phyloP scores from a whole-genome alignment of 2,888 invertebrate species.

The Lasioglossum lativentre region DNA sequence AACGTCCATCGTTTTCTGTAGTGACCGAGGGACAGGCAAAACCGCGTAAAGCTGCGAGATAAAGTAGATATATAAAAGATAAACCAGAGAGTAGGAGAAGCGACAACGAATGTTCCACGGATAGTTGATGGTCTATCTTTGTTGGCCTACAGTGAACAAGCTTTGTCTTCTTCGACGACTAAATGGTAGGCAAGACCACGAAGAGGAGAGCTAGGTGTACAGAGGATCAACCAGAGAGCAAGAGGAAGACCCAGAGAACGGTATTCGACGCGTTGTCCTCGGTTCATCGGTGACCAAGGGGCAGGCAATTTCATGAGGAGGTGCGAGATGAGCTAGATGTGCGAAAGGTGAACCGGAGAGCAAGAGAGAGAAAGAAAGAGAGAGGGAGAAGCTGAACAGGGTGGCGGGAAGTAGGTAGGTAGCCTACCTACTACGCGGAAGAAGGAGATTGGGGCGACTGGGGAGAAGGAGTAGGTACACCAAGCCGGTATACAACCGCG shows the following conservation, averaged over 20 bases:
- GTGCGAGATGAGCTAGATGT: constrained; percentile 54
- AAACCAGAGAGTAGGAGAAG: not conserved
- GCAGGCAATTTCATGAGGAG: constrained; percentile 31
- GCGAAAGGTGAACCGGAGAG: constrained; percentile 20
- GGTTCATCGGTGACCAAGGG: constrained; percentile 18
- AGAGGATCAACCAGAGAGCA: not conserved
- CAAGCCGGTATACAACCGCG: constrained; percentile 74
- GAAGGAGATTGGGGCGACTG: constrained; percentile 78
- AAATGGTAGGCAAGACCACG: not conserved
- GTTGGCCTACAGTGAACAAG: not conserved
- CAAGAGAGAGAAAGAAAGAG: not conserved
- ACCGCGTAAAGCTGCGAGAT: not conserved
- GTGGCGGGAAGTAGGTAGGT: constrained; percentile 71
- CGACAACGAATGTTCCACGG: too few species aligned
- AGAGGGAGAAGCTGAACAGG: constrained; percentile 54
- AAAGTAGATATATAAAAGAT: not conserved
- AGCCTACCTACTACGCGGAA: constrained; percentile 80
- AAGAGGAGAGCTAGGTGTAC: not conserved
- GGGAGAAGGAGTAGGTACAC: constrained; percentile 74
- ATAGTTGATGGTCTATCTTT: not conserved
- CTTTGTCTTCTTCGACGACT: not conserved
- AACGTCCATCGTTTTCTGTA: too few species aligned
- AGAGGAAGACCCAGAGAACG: not conserved
- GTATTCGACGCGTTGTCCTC: not conserved
- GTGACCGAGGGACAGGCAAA: too few species aligned